phyloP scores from a whole-genome alignment of 2,113 vertebrate genomes.

The Crotalus horridus region DNA sequence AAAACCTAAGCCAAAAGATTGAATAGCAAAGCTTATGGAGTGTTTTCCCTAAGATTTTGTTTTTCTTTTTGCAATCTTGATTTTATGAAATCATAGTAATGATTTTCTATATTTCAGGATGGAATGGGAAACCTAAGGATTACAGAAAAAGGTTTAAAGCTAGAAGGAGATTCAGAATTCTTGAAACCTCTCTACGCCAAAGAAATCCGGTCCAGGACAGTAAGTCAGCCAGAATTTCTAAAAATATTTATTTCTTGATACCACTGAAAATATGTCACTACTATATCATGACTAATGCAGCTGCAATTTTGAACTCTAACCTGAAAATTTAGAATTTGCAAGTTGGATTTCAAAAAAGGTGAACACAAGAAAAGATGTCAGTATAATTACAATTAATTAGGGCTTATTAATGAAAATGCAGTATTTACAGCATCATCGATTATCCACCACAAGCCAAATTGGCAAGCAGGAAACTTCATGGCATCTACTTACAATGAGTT shows the following conservation, averaged over 20 bases:
- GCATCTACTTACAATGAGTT: neutral
- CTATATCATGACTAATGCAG: neutral
- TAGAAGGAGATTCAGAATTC: conserved; percentile 98
- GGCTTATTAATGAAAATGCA: neutral
- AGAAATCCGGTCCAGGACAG: conserved; percentile 97
- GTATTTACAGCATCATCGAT: neutral
- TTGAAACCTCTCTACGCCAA: conserved; percentile 99
- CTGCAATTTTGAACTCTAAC: neutral
- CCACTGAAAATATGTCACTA: neutral
- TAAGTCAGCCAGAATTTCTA: conserved; percentile 71
- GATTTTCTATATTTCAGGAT: conserved; percentile 77
- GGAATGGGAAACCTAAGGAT: conserved; percentile 98
- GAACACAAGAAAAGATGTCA: neutral
- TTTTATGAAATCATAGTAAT: conserved; percentile 60
- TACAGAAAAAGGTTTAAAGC: conserved; percentile 93
- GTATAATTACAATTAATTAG: neutral
- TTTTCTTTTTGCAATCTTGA: conserved; percentile 32
- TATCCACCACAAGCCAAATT: neutral
- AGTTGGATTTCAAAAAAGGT: neutral
- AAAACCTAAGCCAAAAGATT: conserved; percentile 51
- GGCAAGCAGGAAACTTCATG: neutral
- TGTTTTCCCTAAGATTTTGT: conserved; percentile 21
- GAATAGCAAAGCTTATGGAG: conserved; percentile 41
- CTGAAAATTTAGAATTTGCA: neutral
- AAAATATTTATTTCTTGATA: neutral